phyloP scores from a whole-genome alignment of 2,113 vertebrate genomes.

The Sisor rabdophorus region DNA sequence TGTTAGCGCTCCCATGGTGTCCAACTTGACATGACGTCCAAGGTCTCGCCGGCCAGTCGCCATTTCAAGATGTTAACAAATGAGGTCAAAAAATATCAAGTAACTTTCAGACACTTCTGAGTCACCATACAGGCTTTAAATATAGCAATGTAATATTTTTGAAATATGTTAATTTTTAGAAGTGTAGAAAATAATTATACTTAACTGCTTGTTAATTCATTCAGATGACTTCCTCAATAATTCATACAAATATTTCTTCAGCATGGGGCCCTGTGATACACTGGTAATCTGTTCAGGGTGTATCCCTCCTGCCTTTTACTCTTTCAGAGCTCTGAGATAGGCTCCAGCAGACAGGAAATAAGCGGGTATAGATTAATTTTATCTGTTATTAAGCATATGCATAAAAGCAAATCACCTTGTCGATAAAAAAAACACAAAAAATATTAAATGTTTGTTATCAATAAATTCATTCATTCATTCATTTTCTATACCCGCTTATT shows the following conservation, averaged over 20 bases:
- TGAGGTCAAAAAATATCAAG: slow-evolving; percentile 36
- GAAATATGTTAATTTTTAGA: neutral
- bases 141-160: neutral
- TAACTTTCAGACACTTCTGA: neutral
- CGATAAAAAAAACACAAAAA: neutral
- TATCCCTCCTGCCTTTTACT: too few species aligned
- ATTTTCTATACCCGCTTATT: too few species aligned
- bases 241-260: too few species aligned
- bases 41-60: slow-evolving; percentile 58
- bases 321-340: too few species aligned
- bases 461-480: too few species aligned
- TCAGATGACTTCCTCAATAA: neutral
- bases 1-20: slow-evolving; percentile 63
- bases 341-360: too few species aligned
- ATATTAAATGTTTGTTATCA: neutral
- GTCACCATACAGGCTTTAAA: neutral
- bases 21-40: slow-evolving; percentile 53
- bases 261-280: too few species aligned
- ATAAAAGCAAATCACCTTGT: too few species aligned
- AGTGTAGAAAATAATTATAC: neutral
- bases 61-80: slow-evolving; percentile 52
- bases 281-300: too few species aligned
- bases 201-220: neutral
- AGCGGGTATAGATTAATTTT: too few species aligned
- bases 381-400: too few species aligned